Percentiles rank a stretch among this genome's conserved stretches.
These are phyloP conservation scores for Lysiphlebus fabarum DNA, from an alignment of 1,140 invertebrate species.

Conservation along the genomic window DNA sequence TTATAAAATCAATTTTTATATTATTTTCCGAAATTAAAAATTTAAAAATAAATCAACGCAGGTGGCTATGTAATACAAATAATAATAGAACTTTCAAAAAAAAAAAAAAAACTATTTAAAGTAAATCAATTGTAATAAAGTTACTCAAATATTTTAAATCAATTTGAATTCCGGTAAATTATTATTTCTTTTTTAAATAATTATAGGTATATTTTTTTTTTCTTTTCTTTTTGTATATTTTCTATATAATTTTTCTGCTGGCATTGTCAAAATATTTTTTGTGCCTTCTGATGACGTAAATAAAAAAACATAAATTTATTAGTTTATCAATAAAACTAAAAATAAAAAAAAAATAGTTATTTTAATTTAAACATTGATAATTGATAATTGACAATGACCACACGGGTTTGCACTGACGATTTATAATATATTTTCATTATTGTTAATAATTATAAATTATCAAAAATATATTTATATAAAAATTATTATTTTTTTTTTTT, in stretches of 20 bases:
- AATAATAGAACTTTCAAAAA: not conserved
- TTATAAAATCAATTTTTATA: not conserved
- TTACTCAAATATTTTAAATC: not conserved
- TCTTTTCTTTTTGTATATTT: not conserved
- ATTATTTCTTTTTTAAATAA: not conserved
- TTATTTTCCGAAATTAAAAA: not conserved
- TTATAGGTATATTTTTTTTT: not conserved
- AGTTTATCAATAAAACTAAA: not conserved
- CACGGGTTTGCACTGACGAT: too few relatives aligned
- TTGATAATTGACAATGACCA: too few relatives aligned
- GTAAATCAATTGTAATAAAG: not conserved
- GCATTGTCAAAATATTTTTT: slow-evolving; percentile 13
- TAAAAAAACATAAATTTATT: not conserved
- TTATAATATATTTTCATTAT: too few relatives aligned
- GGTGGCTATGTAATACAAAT: not conserved
- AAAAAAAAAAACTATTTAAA: not conserved
- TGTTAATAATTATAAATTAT: too few relatives aligned
- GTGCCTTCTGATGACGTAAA: slow-evolving; percentile 13
- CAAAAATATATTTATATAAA: too few relatives aligned
- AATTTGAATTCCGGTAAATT: not conserved
- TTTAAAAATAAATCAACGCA: not conserved
- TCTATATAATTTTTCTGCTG: too few relatives aligned
- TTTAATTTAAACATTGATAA: not conserved
- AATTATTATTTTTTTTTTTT: too few relatives aligned
- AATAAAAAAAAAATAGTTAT: not conserved